These are phyloP conservation scores for Apaloderma vittatum DNA, from an alignment of 2,113 vertebrate species.

Conservation along the genomic window DNA sequence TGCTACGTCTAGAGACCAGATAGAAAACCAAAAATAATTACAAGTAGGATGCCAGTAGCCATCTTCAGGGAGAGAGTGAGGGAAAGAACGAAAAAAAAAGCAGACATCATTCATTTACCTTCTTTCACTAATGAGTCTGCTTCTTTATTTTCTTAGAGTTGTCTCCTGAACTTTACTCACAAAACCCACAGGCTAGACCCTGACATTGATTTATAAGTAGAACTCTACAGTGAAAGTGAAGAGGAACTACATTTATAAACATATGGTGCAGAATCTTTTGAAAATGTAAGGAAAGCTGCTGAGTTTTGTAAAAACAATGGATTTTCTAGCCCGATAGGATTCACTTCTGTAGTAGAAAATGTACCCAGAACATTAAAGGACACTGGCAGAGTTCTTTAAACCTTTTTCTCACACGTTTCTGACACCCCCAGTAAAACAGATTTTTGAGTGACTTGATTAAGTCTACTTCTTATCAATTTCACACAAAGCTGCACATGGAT, in stretches of 20 bases:
- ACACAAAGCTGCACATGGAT: constrained; percentile 3
- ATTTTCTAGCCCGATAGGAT: neutral
- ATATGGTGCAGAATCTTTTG: fast-evolving
- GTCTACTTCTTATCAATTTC: constrained; percentile 1
- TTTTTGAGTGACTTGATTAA: constrained; percentile 23
- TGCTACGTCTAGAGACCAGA: neutral
- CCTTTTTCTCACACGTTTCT: neutral
- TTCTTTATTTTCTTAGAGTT: constrained; percentile 1
- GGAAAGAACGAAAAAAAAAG: too few relatives aligned
- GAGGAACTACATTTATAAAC: neutral
- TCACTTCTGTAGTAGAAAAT: neutral
- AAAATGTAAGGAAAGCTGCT: neutral
- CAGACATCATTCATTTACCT: neutral
- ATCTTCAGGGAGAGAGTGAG: neutral
- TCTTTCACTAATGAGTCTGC: neutral
- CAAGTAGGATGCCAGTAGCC: neutral
- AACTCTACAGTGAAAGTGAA: neutral
- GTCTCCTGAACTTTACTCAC: neutral
- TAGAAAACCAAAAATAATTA: neutral
- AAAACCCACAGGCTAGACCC: constrained; percentile 8
- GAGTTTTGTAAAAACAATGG: neutral
- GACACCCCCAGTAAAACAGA: neutral
- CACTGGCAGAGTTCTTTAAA: neutral
- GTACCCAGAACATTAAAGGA: neutral
- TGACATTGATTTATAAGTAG: constrained; percentile 21